Evolutionary conservation across 2,113 vertebrate species (phyloP), one percentile per base, ranked within the genome.

Genomic region (Petrocephalus microphthalmus): DNA sequence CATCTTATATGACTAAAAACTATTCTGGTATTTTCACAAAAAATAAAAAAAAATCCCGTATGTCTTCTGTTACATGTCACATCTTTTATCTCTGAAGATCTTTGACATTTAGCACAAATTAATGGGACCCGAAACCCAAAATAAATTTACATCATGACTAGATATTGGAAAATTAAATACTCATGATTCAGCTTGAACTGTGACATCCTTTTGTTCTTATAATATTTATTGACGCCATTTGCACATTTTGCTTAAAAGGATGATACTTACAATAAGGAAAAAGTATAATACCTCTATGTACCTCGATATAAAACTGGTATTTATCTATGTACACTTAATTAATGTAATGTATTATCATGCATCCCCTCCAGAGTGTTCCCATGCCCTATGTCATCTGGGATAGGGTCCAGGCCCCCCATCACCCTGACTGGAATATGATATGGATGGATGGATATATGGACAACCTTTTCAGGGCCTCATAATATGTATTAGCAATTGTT

Each of bases 1-100:
- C 49, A 86, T 92, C 92, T 94, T 94, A 94, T 92, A 95, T 89
- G 90, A 92, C 92, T 94, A 92, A 93, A 95, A 93, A 94, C 93
- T 91, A 92, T 92, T 89, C 88, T 87, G 88, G 45, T 51, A 89
- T 92, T 94, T 94, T 92, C 91, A 89, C 91, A 90, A 90, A 93
- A 89, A 88, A 78, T n/a, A 89, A 88, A 19, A 90, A 87, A 87
- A 71, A 71, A 51, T 90, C 71, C 81, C 87, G 1, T 7, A 20
- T 71, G 89, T 92, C 89, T 92, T 91, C 88, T 89, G 88, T 86
- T 88, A 89, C 74, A 82, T 90, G 71, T 89, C 86, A 87, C 84
- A 64, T 42, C 52, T 89, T 92, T 84, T 90, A 90, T 89, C 85
- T 52, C 89, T 52, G 85, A 88, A 91, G 92, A 90, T 90, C 91